Base-by-base conservation (phyloP, 2,113 vertebrate genomes). In the Ophthalmolycus amberensis region DNA sequence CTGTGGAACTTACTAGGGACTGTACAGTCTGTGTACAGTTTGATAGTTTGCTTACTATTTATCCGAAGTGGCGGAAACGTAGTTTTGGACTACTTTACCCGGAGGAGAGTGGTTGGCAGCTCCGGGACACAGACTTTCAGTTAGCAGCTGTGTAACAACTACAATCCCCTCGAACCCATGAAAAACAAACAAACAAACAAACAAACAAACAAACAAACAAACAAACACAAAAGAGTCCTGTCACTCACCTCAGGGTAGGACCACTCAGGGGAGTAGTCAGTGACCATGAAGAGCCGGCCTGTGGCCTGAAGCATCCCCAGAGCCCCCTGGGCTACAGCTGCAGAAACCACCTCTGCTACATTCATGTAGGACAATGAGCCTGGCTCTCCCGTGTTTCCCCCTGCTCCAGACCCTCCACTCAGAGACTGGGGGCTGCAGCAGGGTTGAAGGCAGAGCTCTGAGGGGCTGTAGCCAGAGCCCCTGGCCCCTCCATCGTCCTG, bases 181-280 rank as follows among this genome's bases (percentile, higher is more conserved):
- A 10, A 9, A n/a, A 54, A 54, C 18, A 25, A 25, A 25, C 25
- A 25, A 25, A n/a, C n/a, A n/a, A n/a, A n/a, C n/a, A 2, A 20
- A 46, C 37, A 37, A 37, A 40, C 38, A 40, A 40, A 40, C 37
- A 37, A 37, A 40, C 38, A 40, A 40, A 40, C 3, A 27, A 27
- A 58, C 10, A 71, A 62, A 40, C 15, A n/a, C 69, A 1, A 46
- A 63, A 66, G 25, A 50, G 20, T 3, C 6, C 2, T n/a, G 27
- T 77, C 1, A 80, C 97, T 96, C 87, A 99, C 98, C 98, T 99
- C 98, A 9, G 98, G 98, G 91, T 99, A 99, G 27, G 98, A 99
- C 98, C 98, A 99, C 89, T 99, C 98, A 0, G 98, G 98, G 38
- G 98, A 99, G 90, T 99, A 99, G 94, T 99, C 98, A 2, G 98